Evolutionary conservation across 2,113 vertebrate genomes (phyloP).

Genomic region (Odontesthes bonariensis): DNA sequence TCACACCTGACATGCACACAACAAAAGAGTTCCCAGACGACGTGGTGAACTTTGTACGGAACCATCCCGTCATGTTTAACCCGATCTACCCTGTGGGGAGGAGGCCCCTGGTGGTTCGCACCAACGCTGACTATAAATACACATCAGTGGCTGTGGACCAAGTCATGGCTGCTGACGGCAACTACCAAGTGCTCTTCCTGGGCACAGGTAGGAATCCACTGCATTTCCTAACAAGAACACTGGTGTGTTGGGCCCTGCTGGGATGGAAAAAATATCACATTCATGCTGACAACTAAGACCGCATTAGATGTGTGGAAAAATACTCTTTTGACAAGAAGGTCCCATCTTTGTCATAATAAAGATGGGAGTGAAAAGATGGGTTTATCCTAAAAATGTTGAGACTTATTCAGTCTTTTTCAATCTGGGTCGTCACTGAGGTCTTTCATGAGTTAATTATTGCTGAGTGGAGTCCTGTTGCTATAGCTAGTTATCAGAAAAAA

Average conservation of each 20-base stretch:
- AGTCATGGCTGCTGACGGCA: constrained; percentile 92
- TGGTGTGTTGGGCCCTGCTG: not conserved
- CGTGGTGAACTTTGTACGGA: constrained; percentile 96
- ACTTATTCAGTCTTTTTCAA: not conserved
- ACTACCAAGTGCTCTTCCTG: constrained; percentile 95
- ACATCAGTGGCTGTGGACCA: constrained; percentile 95
- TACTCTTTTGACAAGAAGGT: too few relatives aligned
- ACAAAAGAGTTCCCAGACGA: constrained; percentile 98
- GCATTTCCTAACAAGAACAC: not conserved
- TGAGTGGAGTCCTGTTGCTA: not conserved
- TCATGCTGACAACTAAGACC: too few relatives aligned
- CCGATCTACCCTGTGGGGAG: constrained; percentile 91
- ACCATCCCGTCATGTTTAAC: constrained; percentile 98
- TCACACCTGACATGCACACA: constrained; percentile 92
- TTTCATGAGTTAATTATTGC: constrained; percentile 37
- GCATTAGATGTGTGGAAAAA: too few relatives aligned
- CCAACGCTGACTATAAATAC: constrained; percentile 93
- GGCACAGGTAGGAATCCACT: constrained; percentile 87
- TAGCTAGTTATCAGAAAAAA: constrained; percentile 8
- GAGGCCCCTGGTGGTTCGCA: constrained; percentile 91
- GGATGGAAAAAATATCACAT: too few relatives aligned
- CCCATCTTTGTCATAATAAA: too few relatives aligned
- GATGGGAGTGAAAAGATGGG: not conserved
- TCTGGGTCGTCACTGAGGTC: not conserved
- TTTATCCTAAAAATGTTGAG: too few relatives aligned